Percentiles rank a stretch among this genome's conserved stretches.
Evolutionary conservation across 2,888 invertebrate species (phyloP).

Genomic region (Drosophila mimetica): DNA sequence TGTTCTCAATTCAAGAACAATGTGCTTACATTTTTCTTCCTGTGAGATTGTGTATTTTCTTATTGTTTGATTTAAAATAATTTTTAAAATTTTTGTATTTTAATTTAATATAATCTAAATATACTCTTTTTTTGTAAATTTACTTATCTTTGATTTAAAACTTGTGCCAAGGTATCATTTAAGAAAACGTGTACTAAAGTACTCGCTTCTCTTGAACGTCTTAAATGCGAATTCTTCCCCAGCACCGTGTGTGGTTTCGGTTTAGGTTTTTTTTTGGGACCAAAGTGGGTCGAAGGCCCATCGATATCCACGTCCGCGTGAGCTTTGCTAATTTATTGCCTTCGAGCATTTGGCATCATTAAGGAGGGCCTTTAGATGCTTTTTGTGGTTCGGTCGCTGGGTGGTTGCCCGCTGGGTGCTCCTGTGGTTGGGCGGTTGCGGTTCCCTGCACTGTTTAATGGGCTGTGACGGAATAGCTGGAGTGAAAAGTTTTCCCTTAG

Average conservation of each 20-base stretch:
- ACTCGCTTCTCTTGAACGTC: background rate
- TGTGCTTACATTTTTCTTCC: too few species aligned
- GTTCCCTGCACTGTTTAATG: conserved; percentile 70
- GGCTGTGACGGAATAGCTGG: conserved; percentile 69
- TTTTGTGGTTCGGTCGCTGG: conserved; percentile 18
- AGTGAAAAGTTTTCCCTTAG: conserved; percentile 66
- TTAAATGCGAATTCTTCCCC: background rate
- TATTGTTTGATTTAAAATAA: too few species aligned
- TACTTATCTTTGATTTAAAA: too few species aligned
- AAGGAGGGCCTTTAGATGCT: conserved; percentile 47
- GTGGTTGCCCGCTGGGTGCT: conserved; percentile 15
- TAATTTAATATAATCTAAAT: too few species aligned
- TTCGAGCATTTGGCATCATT: conserved; percentile 70
- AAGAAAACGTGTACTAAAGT: too few species aligned
- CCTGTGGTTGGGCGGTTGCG: conserved; percentile 50
- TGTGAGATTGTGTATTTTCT: too few species aligned
- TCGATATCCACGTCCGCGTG: conserved; percentile 38
- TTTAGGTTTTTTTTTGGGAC: conserved; percentile 20
- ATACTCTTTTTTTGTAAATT: too few species aligned
- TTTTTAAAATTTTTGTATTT: too few species aligned
- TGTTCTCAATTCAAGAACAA: too few species aligned
- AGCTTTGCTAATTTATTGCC: conserved; percentile 67
- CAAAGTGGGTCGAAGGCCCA: conserved; percentile 49
- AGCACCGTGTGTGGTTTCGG: background rate
- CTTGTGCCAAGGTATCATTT: too few species aligned